Percentiles rank a stretch among this genome's conserved stretches.
Conservation (phyloP, 2,888 invertebrate genomes). For the Eupelmus urozonus region DNA sequence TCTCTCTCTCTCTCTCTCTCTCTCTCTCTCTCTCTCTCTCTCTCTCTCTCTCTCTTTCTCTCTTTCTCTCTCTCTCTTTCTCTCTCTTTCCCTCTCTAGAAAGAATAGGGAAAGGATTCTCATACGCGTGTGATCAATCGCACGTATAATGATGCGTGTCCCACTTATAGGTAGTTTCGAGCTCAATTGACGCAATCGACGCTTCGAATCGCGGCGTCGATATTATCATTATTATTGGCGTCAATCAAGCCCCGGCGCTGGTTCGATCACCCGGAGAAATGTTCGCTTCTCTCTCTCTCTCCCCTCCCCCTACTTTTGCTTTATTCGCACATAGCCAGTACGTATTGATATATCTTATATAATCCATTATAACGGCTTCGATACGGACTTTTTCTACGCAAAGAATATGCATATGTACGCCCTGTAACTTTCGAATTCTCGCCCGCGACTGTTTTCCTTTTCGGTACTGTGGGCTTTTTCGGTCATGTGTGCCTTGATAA, state of each 20-base stretch:
- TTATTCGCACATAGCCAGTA: not conserved
- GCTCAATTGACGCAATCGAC: constrained; percentile 13
- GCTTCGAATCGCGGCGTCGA: not conserved
- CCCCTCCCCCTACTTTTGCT: not conserved
- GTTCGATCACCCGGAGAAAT: constrained; percentile 33
- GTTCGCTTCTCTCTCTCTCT: not conserved
- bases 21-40: too few species aligned
- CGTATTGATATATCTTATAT: constrained; percentile 21
- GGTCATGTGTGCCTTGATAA: too few species aligned
- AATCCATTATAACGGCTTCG: constrained; percentile 20
- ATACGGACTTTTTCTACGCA: constrained; percentile 20
- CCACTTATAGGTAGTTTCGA: too few species aligned
- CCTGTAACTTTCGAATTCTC: constrained; percentile 33
- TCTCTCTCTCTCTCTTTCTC: too few species aligned
- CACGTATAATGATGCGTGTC: too few species aligned
- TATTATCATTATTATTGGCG: constrained; percentile 25
- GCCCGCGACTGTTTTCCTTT: constrained; percentile 2
- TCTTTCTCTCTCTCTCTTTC: too few species aligned
- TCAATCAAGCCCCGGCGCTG: constrained; percentile 6
- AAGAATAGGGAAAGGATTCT: too few species aligned
- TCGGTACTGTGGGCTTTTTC: too few species aligned
- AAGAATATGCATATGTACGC: constrained; percentile 6
- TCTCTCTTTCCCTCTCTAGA: too few species aligned
- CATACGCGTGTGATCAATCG: too few species aligned
- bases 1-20: constrained; percentile 30